Conservation (phyloP, 2,797 vertebrate genomes). For the Loris lydekkerianus region DNA sequence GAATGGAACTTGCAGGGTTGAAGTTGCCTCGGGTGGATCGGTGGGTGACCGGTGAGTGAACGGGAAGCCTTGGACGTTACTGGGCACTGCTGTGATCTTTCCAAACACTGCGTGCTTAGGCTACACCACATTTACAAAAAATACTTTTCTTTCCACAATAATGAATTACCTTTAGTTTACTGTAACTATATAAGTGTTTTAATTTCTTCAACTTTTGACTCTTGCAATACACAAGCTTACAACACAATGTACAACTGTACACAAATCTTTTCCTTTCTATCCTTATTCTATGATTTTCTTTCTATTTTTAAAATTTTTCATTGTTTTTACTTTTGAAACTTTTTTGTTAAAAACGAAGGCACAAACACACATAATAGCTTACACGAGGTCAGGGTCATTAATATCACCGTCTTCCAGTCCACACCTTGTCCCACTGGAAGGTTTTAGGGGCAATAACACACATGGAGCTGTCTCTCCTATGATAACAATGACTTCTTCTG, state of each 20-base stretch:
- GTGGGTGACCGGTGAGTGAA: neutral
- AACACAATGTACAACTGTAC: neutral
- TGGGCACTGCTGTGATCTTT: neutral
- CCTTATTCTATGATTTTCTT: neutral
- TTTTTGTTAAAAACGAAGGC: neutral
- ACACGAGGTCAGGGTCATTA: neutral
- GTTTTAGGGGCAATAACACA: neutral
- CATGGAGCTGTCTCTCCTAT: neutral
- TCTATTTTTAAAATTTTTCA: neutral
- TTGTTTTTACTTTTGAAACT: neutral
- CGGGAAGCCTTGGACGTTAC: neutral
- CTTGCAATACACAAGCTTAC: neutral
- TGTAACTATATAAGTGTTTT: neutral
- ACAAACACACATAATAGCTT: neutral
- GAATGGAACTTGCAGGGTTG: neutral
- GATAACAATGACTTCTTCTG: neutral
- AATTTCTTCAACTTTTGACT: neutral
- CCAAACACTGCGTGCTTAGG: neutral
- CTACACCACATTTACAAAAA: neutral
- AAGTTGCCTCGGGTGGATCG: neutral
- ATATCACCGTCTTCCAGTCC: neutral
- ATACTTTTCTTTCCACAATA: neutral
- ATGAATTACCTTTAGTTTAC: neutral
- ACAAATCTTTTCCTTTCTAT: neutral
- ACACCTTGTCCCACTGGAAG: neutral